Evolutionary conservation across 2,888 invertebrate genomes (phyloP).

Genomic region (Cephus pygmeus): DNA sequence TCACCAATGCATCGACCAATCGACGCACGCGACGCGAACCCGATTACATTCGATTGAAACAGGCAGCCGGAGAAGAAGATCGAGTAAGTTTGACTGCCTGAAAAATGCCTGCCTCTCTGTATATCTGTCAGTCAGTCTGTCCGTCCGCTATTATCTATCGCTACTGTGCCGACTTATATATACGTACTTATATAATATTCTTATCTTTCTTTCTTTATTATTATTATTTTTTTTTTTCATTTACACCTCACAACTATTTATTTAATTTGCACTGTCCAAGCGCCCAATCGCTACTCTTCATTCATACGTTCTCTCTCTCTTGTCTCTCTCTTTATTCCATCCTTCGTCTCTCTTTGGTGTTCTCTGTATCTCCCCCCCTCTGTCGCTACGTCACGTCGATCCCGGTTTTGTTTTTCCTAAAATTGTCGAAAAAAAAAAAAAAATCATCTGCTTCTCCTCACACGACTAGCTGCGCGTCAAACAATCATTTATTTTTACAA

Average conservation of each 20-base stretch:
- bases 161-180: neutral
- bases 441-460: neutral
- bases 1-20: constrained; percentile 33
- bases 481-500: neutral
- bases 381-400: neutral
- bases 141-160: constrained; percentile 43
- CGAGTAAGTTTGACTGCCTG: constrained; percentile 70
- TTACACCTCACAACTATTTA: neutral
- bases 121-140: constrained; percentile 49
- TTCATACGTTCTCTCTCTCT: neutral
- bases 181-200: neutral
- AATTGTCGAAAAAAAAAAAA: neutral
- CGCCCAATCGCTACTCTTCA: neutral
- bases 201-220: constrained; percentile 10
- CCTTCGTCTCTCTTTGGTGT: neutral
- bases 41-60: constrained; percentile 58
- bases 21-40: constrained; percentile 53
- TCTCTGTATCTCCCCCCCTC: neutral
- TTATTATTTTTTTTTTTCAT: neutral
- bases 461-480: neutral
- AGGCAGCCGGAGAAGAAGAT: constrained; percentile 76
- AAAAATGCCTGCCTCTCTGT: constrained; percentile 30
- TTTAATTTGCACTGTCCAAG: neutral
- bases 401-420: neutral
- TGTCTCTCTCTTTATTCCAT: neutral